phyloP scores from a whole-genome alignment of 2,113 vertebrate species.

The Tetraodon nigroviridis region DNA sequence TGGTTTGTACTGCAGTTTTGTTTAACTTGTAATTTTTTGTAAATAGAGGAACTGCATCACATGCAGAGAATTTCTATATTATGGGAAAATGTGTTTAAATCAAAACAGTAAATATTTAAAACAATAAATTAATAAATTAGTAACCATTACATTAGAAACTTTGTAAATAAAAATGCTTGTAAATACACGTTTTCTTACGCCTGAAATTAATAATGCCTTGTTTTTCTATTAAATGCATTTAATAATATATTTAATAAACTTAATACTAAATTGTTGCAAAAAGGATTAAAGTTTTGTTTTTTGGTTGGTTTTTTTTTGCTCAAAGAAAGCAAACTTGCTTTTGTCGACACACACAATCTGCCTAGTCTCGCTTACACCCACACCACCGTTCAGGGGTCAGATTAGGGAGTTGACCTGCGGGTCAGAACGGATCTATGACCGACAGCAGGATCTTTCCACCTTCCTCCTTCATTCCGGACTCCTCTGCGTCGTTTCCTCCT shows the following conservation, averaged over 20 bases:
- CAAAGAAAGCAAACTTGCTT: constrained; percentile 19
- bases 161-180: too few species aligned
- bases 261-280: not conserved
- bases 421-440: constrained; percentile 60
- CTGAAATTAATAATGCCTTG: too few species aligned
- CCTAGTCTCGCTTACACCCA: not conserved
- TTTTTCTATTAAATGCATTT: too few species aligned
- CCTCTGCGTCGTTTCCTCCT: constrained; percentile 8
- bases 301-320: not conserved
- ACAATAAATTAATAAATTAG: too few species aligned
- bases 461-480: constrained; percentile 20
- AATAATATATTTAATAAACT: not conserved
- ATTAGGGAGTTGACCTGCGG: constrained; percentile 65
- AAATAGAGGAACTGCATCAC: too few species aligned
- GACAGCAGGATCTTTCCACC: constrained; percentile 59
- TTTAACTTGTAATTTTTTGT: too few species aligned
- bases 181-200: too few species aligned
- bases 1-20: too few species aligned
- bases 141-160: too few species aligned
- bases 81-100: too few species aligned
- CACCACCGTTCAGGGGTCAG: constrained; percentile 55
- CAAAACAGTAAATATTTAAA: too few species aligned
- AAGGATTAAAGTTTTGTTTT: constrained; percentile 7
- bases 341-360: constrained; percentile 17
- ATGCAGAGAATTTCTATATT: too few species aligned